Base-by-base conservation (phyloP, 2,797 vertebrate genomes). In the Sternarchorhynchus goeldii region DNA sequence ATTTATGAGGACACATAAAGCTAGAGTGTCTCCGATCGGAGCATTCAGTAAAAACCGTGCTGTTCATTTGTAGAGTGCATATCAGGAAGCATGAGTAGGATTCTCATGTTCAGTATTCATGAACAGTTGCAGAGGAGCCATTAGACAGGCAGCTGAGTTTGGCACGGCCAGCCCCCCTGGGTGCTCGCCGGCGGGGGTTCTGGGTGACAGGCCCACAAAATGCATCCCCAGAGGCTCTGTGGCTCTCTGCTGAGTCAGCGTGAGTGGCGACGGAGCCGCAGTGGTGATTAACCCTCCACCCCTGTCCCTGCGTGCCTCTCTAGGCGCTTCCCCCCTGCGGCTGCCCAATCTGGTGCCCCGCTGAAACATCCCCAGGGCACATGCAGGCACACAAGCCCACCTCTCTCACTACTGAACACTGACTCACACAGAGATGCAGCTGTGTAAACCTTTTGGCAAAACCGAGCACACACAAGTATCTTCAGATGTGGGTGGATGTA, bases 401-500 rank as follows among this genome's bases (percentile, higher is more conserved):
- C 12, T 29, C 6, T 45, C 63, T 17, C 63, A 67, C 7, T 10
- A 25, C 8, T 29, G 17, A 18, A 59, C 14, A 29, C 2, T 4
- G 16, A 8, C 16, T 16, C 20, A 18, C 31, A 25, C n/a, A 76
- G 12, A 36, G 10, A 45, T 41, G 25, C 39, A 50, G 45, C 45
- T 14, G 8, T 4, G 21, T 16, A 73, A 73, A 73, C 21, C 21
- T 29, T 73, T 62, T 62, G 39, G 50, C 21, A 73, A 73, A 62
- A 21, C 39, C 62, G 36, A 62, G 31, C 71, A 50, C 59, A 73
- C 18, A 25, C 25, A 45, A 41, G 45, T 50, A 20, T 72, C 16
- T 73, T 62, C 21, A 62, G 31, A 6, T 73, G 71, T 62, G 57
- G 71, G 39, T 50, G 41, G 59, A 59, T 36, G 59, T 60, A 45